Conservation (phyloP, 2,888 invertebrate genomes). For the Uropetala carovei region DNA sequence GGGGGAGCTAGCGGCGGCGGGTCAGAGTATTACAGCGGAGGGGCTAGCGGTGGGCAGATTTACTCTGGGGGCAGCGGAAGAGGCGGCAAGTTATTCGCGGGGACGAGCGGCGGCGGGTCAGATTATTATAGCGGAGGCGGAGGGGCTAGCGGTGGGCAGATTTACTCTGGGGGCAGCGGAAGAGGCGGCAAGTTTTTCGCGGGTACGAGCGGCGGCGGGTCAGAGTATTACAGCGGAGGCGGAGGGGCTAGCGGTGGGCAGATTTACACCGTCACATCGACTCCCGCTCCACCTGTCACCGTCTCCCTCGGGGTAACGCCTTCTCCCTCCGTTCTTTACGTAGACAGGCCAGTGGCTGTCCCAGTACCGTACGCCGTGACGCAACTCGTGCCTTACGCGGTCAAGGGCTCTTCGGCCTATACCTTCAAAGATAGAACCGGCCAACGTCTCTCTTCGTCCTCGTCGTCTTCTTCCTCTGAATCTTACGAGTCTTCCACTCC, state of each 20-base stretch:
- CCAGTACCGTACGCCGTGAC: slow-evolving; percentile 71
- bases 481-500: slow-evolving; percentile 60
- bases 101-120: neutral
- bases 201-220: neutral
- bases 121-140: neutral
- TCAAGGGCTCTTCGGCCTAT: slow-evolving; percentile 67
- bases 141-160: neutral
- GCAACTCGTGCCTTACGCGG: slow-evolving; percentile 71
- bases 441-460: slow-evolving; percentile 69
- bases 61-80: neutral
- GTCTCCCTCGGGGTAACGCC: neutral
- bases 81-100: neutral
- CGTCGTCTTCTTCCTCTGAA: slow-evolving; percentile 36
- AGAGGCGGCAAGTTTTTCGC: neutral
- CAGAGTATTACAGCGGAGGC: neutral
- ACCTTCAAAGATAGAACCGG: slow-evolving; percentile 66
- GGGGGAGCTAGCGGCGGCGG: neutral
- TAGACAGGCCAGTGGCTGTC: slow-evolving; percentile 69
- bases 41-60: neutral
- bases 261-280: neutral
- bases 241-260: neutral
- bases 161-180: neutral
- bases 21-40: neutral
- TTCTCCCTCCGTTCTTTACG: slow-evolving; percentile 43
- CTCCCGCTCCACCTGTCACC: slow-evolving; percentile 16